phyloP scores from a whole-genome alignment of 37 sponge, comb jelly and placozoan species.

The Theonella swinhoei region DNA sequence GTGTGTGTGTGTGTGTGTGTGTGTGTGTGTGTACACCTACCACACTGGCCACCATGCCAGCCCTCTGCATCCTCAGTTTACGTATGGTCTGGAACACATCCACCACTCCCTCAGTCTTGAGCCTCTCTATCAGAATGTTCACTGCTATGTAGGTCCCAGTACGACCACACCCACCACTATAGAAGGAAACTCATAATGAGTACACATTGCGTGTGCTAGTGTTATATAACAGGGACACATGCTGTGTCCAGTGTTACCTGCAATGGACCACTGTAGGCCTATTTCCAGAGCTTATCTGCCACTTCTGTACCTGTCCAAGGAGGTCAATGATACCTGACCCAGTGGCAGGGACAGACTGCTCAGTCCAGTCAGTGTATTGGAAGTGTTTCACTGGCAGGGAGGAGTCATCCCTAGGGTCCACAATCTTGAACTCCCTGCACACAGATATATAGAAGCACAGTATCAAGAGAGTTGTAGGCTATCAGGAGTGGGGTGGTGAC shows the following conservation, averaged over 20 bases:
- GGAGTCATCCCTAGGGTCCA: slow-evolving; percentile 60
- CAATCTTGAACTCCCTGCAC: slow-evolving; percentile 82
- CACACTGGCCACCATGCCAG: too few relatives aligned
- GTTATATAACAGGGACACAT: too few relatives aligned
- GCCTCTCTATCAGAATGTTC: slow-evolving; percentile 78
- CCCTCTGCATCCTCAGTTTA: slow-evolving; percentile 68
- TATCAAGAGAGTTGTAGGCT: too few relatives aligned
- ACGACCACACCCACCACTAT: slow-evolving; percentile 78
- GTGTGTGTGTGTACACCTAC: too few relatives aligned
- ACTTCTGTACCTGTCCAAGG: slow-evolving; percentile 87
- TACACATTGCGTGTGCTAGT: too few relatives aligned
- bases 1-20: neutral
- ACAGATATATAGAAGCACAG: too few relatives aligned
- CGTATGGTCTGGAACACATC: slow-evolving; percentile 88
- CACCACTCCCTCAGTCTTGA: slow-evolving; percentile 88
- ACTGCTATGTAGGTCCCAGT: slow-evolving; percentile 88
- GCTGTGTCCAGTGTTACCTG: slow-evolving; percentile 66
- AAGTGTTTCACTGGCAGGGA: slow-evolving; percentile 75
- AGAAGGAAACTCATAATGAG: neutral
- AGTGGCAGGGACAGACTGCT: slow-evolving; percentile 62
- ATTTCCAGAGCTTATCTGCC: slow-evolving; percentile 79
- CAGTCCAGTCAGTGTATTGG: slow-evolving; percentile 91
- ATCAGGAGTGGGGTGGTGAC: too few relatives aligned
- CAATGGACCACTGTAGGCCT: slow-evolving; percentile 85
- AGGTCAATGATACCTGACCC: slow-evolving; percentile 78